Evolutionary conservation across 2,113 vertebrate species (phyloP), one percentile per base, ranked within the genome.

Genomic region (Accipiter cooperii): DNA sequence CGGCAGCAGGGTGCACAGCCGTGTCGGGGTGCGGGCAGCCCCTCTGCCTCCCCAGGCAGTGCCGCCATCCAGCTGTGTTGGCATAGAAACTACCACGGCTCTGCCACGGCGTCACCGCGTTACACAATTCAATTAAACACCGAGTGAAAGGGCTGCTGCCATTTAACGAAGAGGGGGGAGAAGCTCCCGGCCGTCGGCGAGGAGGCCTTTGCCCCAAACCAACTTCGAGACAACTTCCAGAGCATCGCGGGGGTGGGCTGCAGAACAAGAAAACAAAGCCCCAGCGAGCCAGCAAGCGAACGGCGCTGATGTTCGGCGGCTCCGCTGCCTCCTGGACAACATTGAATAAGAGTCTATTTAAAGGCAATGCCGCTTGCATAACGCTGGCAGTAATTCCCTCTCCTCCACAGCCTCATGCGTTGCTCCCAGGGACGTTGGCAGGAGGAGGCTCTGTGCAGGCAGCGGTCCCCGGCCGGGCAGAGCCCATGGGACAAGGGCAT

Each of bases 71-170:
- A 92, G 91, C 84, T 64, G 92, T 51, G 96, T 96, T 97, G 96
- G 93, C 97, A 97, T 91, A 94, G 96, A 97, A 97, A 98, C 97
- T 8, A 18, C 66, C 57, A 1, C 17, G 31, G 92, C 90, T 89
- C 47, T 65, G 82, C 71, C n/a, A 10, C 36, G 1, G 19, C 82
- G 17, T 70, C 78, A 34, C 80, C 1, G 34, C 17, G 14, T 83
- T 89, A n/a, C 89, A 95, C 93, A 92, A 90, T 13, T 17, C 76
- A 31, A 79, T 68, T 8, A 5, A 5, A n/a, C 38, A 13, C 38
- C 26, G 54, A 3, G 51, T 6, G 57, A 36, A 46, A 54, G 75
- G 66, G 91, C 86, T 61, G 83, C 83, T 17, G 86, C 49, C 73
- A 5, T 17, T 13, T 22, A 7, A 38, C 2, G 9, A 7, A 3